These are phyloP conservation scores for Smutsia temminckii DNA, from an alignment of 2,797 vertebrate genomes.

Conservation along the genomic window DNA sequence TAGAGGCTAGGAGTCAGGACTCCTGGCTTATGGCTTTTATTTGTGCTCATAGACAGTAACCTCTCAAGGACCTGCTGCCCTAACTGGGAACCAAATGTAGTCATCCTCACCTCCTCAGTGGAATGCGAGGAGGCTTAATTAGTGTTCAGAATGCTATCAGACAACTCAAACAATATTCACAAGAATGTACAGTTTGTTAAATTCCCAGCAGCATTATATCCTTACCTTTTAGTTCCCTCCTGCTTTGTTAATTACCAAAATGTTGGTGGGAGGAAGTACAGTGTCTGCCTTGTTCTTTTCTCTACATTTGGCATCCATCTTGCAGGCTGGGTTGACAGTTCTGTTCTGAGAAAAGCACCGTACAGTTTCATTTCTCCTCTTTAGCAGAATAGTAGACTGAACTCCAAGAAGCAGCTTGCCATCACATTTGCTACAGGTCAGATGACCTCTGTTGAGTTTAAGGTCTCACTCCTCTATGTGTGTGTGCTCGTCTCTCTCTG, in stretches of 20 bases:
- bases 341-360: background rate
- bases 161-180: background rate
- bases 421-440: background rate
- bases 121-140: background rate
- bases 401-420: background rate
- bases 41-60: background rate
- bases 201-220: background rate
- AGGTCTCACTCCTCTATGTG: background rate
- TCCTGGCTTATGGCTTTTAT: background rate
- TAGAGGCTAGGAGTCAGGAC: slow-evolving; percentile 18
- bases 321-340: background rate
- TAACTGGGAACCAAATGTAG: background rate
- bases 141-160: background rate
- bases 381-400: background rate
- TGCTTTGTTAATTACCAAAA: background rate
- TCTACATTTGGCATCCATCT: background rate
- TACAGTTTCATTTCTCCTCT: background rate
- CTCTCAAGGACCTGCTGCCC: background rate
- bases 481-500: background rate
- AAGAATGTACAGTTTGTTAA: background rate
- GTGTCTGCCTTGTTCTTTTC: background rate
- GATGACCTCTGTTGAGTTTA: background rate
- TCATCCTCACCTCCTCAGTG: background rate
- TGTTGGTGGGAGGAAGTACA: background rate
- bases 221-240: background rate